These are phyloP conservation scores for Rhinichthys osculus DNA, from an alignment of 2,797 vertebrate species.

Conservation along the genomic window DNA sequence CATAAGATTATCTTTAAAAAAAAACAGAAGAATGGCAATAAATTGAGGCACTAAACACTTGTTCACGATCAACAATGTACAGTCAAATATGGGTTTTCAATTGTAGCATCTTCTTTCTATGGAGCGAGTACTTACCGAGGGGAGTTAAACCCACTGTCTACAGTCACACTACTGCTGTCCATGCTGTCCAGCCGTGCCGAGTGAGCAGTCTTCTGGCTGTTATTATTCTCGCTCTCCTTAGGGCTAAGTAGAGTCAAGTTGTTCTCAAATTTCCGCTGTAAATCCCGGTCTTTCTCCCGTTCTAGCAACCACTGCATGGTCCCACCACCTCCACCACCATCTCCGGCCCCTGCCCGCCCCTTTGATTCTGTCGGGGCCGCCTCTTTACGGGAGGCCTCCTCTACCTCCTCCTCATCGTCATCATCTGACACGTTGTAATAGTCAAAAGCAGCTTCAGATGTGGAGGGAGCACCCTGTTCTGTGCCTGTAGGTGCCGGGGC, in stretches of 20 bases:
- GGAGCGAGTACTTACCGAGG: constrained; percentile 87
- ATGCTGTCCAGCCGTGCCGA: constrained; percentile 98
- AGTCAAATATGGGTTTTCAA: neutral
- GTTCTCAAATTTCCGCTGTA: constrained; percentile 97
- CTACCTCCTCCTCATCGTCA: constrained; percentile 90
- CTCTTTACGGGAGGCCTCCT: constrained; percentile 90
- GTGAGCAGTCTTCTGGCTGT: constrained; percentile 95
- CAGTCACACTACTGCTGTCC: constrained; percentile 99
- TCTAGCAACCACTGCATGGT: constrained; percentile 99
- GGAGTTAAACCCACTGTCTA: constrained; percentile 99
- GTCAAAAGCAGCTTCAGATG: constrained; percentile 91
- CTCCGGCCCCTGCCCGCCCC: constrained; percentile 82
- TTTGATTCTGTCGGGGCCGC: constrained; percentile 74
- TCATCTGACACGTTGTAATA: constrained; percentile 99
- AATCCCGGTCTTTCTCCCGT: constrained; percentile 94
- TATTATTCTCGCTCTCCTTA: constrained; percentile 94
- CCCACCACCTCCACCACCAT: constrained; percentile 83
- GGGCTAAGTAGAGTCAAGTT: constrained; percentile 96
- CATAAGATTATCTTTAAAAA: neutral
- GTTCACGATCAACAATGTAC: neutral
- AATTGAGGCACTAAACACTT: neutral
- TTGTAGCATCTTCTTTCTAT: neutral
- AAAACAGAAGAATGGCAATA: neutral
- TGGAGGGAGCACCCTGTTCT: constrained; percentile 86
- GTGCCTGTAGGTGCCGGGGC: constrained; percentile 85